Conservation (phyloP, 2,113 vertebrate genomes). For the Saguinus midas region DNA sequence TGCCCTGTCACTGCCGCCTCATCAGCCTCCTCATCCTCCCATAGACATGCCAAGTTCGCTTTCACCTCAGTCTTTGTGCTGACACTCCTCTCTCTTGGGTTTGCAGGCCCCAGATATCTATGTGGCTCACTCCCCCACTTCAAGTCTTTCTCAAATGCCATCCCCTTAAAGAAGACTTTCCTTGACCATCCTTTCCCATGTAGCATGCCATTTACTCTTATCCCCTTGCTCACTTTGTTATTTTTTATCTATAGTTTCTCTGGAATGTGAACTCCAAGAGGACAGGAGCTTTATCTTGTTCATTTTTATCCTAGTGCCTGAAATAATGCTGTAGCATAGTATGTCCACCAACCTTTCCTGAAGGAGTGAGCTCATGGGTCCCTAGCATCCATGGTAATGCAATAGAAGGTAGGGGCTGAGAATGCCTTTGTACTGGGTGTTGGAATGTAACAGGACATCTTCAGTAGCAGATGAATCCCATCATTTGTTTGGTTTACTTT, state of each 20-base stretch:
- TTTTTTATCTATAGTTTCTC: background rate
- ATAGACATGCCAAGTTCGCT: background rate
- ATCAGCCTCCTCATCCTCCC: too few species aligned
- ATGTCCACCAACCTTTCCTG: rapidly evolving
- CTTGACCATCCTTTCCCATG: background rate
- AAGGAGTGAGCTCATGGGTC: rapidly evolving
- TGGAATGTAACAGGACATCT: background rate
- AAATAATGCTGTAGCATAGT: background rate
- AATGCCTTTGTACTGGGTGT: background rate
- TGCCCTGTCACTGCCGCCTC: background rate
- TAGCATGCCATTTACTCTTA: background rate
- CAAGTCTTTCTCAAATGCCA: background rate
- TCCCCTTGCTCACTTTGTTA: background rate
- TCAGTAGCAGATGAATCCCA: background rate
- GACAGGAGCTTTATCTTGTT: background rate
- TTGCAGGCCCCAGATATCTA: too few species aligned
- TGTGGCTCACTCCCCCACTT: background rate
- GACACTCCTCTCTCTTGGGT: rapidly evolving
- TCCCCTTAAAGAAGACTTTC: background rate
- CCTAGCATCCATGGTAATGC: background rate
- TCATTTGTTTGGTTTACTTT: background rate
- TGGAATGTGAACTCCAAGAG: background rate
- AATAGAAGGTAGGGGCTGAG: background rate
- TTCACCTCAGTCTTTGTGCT: background rate
- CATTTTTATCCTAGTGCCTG: background rate